Conservation (phyloP, 2,888 invertebrate species). For the Phania funesta region DNA sequence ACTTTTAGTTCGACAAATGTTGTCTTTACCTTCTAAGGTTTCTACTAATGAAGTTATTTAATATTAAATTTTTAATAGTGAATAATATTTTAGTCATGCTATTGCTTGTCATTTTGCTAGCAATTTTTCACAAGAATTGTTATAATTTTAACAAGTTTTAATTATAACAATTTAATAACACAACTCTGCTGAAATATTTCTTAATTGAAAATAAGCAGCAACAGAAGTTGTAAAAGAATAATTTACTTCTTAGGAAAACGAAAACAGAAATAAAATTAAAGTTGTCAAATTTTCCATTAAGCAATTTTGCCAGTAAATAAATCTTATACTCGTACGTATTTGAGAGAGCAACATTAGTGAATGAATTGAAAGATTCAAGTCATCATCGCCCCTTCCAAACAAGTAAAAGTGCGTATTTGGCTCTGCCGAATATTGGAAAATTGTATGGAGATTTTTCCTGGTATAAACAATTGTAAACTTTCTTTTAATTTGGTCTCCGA, state of each 20-base stretch:
- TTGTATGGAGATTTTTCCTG: too few species aligned
- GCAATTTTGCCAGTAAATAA: too few species aligned
- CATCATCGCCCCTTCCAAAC: too few species aligned
- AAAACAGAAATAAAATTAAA: too few species aligned
- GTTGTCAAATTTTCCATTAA: too few species aligned
- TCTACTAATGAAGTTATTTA: conserved; percentile 64
- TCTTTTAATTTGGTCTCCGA: too few species aligned
- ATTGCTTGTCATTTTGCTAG: conserved; percentile 30
- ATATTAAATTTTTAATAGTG: conserved; percentile 45
- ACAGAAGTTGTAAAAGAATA: neutral
- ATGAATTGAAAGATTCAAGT: too few species aligned
- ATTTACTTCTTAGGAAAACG: neutral
- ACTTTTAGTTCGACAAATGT: conserved; percentile 36
- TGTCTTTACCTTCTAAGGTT: conserved; percentile 57
- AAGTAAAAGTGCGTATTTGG: too few species aligned
- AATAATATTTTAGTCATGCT: conserved; percentile 50
- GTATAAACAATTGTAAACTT: too few species aligned
- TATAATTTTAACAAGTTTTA: conserved; percentile 50
- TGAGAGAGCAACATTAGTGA: too few species aligned
- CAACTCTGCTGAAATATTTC: conserved; percentile 28
- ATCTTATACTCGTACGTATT: too few species aligned
- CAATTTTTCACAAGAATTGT: conserved; percentile 57
- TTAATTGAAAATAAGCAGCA: neutral
- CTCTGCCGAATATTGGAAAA: too few species aligned
- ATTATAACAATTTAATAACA: conserved; percentile 32